Percentiles rank a stretch among this genome's conserved stretches.
These are phyloP conservation scores for Neosilurus hyrtlii DNA, from an alignment of 2,797 vertebrate species.

Conservation along the genomic window DNA sequence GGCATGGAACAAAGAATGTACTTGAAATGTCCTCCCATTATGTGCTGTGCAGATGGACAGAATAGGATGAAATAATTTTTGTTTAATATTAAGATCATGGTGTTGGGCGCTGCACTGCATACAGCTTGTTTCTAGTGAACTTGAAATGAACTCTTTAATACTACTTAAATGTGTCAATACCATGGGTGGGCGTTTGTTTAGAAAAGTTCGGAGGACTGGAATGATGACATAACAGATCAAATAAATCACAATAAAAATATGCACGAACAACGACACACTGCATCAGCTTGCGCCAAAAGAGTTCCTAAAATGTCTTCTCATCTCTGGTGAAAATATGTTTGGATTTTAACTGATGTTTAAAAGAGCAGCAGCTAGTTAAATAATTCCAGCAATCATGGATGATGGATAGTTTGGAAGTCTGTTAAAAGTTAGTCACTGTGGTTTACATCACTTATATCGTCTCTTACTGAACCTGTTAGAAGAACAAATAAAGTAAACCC, in stretches of 20 bases:
- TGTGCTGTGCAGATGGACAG: slow-evolving; percentile 35
- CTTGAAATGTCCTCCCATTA: slow-evolving; percentile 26
- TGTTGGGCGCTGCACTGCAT: slow-evolving; percentile 1
- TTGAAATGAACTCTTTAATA: slow-evolving; percentile 35
- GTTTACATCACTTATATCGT: slow-evolving; percentile 7
- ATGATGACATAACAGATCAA: slow-evolving; percentile 4
- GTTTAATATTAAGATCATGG: slow-evolving; percentile 15
- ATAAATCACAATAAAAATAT: neutral
- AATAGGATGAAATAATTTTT: slow-evolving; percentile 39
- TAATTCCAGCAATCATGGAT: neutral
- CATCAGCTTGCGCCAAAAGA: neutral
- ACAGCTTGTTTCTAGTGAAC: slow-evolving; percentile 36
- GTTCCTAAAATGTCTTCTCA: neutral
- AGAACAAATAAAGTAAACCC: slow-evolving; percentile 6
- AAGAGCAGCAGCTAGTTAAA: neutral
- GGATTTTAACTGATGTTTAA: neutral
- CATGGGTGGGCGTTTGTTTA: neutral
- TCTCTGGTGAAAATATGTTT: slow-evolving; percentile 13
- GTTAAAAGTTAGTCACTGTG: neutral
- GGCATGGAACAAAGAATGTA: slow-evolving; percentile 26
- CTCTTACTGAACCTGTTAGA: slow-evolving; percentile 10
- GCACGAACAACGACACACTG: neutral
- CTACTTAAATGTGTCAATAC: slow-evolving; percentile 18
- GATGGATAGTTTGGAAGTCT: slow-evolving; percentile 1
- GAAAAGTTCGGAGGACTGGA: neutral